Percentiles rank a stretch among this genome's conserved stretches.
phyloP scores from a whole-genome alignment of 2,888 invertebrate species.

The Drosophila heteroneura region DNA sequence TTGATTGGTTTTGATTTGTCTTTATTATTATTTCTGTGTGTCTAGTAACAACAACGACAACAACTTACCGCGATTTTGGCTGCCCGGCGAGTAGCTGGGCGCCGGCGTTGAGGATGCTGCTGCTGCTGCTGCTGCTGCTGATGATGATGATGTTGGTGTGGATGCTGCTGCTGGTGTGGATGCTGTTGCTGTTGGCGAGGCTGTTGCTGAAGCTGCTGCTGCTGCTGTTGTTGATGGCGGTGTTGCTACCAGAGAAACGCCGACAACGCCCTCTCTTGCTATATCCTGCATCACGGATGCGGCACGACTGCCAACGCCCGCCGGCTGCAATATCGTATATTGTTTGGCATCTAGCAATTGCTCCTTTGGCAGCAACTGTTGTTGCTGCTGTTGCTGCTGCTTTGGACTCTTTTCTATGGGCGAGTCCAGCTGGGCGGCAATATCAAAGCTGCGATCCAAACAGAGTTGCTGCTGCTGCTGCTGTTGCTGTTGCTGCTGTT shows the following conservation, averaged over 20 bases:
- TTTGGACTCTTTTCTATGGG: constrained; percentile 27
- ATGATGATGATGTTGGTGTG: constrained; percentile 17
- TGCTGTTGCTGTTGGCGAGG: constrained; percentile 63
- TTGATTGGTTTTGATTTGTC: constrained; percentile 1
- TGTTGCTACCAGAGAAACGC: constrained; percentile 86
- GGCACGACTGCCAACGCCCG: constrained; percentile 92
- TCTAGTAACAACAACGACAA: constrained; percentile 65
- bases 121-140: constrained; percentile 24
- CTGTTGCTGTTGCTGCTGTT: constrained; percentile 52
- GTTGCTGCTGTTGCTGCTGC: constrained; percentile 25
- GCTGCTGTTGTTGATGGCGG: constrained; percentile 38
- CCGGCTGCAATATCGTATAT: constrained; percentile 94
- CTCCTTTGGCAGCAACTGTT: constrained; percentile 24
- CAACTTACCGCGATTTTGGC: constrained; percentile 91
- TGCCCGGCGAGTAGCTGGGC: constrained; percentile 91
- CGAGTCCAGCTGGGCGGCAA: constrained; percentile 54
- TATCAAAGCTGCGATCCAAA: constrained; percentile 51
- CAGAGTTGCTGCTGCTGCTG: constrained; percentile 38
- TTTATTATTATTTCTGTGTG: constrained; percentile 17
- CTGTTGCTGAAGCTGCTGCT: constrained; percentile 8
- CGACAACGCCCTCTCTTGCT: constrained; percentile 88
- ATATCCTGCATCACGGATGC: constrained; percentile 93
- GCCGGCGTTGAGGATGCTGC: constrained; percentile 85
- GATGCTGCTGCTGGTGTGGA: constrained; percentile 67
- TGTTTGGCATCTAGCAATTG: constrained; percentile 88